These are phyloP conservation scores for Narcine bancroftii DNA, from an alignment of 2,113 vertebrate species.

Conservation along the genomic window DNA sequence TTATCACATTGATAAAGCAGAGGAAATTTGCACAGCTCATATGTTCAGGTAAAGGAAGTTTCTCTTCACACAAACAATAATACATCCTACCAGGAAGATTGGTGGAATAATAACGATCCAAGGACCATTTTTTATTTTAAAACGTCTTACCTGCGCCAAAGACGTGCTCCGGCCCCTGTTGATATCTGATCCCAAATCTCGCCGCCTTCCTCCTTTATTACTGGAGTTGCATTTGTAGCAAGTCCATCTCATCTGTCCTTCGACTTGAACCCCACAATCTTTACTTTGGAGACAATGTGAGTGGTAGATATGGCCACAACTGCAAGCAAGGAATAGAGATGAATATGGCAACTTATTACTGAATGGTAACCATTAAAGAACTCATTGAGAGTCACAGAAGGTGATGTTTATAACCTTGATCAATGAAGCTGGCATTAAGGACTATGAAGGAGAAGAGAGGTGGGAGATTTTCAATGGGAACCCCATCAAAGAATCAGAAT, in stretches of 20 bases:
- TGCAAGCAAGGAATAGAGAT: conserved; percentile 48
- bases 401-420: too few relatives aligned
- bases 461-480: too few relatives aligned
- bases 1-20: too few relatives aligned
- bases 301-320: conserved; percentile 94
- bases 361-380: neutral
- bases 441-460: too few relatives aligned
- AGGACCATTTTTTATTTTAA: neutral
- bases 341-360: neutral
- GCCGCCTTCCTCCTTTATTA: conserved; percentile 62
- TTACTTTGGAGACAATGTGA: conserved; percentile 83
- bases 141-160: conserved; percentile 69
- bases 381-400: neutral
- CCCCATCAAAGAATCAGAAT: too few relatives aligned
- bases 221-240: conserved; percentile 86
- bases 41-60: conserved; percentile 29
- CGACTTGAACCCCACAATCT: conserved; percentile 54
- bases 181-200: conserved; percentile 50
- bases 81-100: conserved; percentile 9
- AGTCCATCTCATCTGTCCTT: conserved; percentile 68
- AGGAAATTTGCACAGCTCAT: neutral
- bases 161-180: conserved; percentile 56
- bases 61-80: conserved; percentile 37
- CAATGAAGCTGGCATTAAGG: too few relatives aligned
- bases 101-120: neutral